phyloP scores from a whole-genome alignment of 2,797 vertebrate species.

The Ataeniobius toweri region DNA sequence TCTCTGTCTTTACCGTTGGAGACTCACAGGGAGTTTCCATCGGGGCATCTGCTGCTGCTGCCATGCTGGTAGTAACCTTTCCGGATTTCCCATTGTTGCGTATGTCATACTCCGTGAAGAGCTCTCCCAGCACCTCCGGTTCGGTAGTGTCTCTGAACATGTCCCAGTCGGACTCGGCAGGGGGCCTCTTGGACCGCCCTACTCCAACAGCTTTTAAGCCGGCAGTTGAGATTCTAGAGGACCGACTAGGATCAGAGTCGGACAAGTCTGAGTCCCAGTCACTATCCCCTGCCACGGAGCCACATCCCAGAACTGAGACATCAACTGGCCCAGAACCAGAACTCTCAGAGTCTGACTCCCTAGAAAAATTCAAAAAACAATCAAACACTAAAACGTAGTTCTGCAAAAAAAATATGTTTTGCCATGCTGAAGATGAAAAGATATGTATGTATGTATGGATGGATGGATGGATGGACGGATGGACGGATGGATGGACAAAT shows the following conservation, averaged over 20 bases:
- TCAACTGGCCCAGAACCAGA: conserved; percentile 80
- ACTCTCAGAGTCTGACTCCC: conserved; percentile 81
- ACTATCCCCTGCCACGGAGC: conserved; percentile 80
- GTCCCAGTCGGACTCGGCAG: conserved; percentile 72
- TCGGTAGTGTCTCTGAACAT: conserved; percentile 72
- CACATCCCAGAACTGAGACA: conserved; percentile 71
- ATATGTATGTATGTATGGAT: too few species aligned
- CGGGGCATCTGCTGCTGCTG: conserved; percentile 22
- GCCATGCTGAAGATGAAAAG: too few species aligned
- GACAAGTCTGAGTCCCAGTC: conserved; percentile 84
- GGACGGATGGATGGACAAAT: background rate
- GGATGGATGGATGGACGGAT: background rate
- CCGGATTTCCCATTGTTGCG: conserved; percentile 17
- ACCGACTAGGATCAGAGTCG: conserved; percentile 72
- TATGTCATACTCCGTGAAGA: conserved; percentile 59
- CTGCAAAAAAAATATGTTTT: too few species aligned
- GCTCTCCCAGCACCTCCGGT: conserved; percentile 67
- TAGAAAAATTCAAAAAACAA: conserved; percentile 43
- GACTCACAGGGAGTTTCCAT: conserved; percentile 29
- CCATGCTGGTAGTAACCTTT: conserved; percentile 22
- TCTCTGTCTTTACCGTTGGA: background rate
- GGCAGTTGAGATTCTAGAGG: conserved; percentile 49
- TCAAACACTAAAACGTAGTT: background rate
- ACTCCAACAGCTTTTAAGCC: conserved; percentile 33
- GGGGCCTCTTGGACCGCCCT: conserved; percentile 34